A percentile compares a stretch with the other conserved stretches of the same genome.
These are phyloP conservation scores for Schlechtendalia chinensis DNA, from an alignment of 1,140 invertebrate genomes.

Conservation along the genomic window DNA sequence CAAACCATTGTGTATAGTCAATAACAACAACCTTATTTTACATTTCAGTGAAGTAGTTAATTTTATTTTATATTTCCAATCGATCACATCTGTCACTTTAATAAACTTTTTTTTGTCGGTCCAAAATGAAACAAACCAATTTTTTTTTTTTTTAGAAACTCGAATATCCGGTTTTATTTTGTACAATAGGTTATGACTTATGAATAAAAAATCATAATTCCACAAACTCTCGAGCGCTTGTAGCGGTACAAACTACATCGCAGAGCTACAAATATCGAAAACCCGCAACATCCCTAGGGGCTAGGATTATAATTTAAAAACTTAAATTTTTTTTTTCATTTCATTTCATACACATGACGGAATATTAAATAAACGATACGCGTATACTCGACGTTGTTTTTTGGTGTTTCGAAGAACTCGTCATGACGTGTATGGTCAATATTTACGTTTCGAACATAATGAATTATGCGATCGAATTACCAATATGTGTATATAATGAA, in stretches of 20 bases:
- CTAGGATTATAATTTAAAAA: constrained; percentile 17
- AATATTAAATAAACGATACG: neutral
- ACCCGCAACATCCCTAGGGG: neutral
- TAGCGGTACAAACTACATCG: neutral
- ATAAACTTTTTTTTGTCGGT: neutral
- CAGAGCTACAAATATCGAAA: constrained; percentile 9
- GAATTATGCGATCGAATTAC: neutral
- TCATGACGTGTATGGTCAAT: neutral
- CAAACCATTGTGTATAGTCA: too few species aligned
- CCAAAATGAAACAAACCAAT: neutral
- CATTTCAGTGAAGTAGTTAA: neutral
- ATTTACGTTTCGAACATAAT: neutral
- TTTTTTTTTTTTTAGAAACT: neutral
- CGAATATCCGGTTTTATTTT: constrained; percentile 18
- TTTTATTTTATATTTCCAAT: constrained; percentile 29
- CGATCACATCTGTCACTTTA: constrained; percentile 12
- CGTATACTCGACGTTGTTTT: neutral
- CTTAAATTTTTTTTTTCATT: neutral
- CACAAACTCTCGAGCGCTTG: neutral
- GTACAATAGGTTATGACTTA: neutral
- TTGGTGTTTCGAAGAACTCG: neutral
- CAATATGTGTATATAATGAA: too few species aligned
- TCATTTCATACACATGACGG: neutral
- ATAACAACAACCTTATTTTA: too few species aligned
- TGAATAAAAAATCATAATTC: constrained; percentile 20